phyloP scores from a whole-genome alignment of 2,113 vertebrate genomes.

The Manacus vitellinus region DNA sequence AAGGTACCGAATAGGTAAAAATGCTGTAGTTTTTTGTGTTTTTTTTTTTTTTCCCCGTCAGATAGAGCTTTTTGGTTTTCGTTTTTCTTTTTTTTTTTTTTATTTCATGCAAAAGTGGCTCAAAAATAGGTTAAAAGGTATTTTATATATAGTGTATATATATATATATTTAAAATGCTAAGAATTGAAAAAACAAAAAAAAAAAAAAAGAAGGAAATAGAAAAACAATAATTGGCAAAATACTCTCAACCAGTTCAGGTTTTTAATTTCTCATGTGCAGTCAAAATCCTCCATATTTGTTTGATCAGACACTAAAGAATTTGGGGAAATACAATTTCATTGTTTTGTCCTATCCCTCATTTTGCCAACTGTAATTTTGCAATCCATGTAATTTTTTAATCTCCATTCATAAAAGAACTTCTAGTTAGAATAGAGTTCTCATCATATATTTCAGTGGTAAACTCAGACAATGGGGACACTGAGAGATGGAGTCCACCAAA shows the following conservation, averaged over 20 bases:
- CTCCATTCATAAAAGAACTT: not conserved
- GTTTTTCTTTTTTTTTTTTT: not conserved
- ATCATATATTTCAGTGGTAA: not conserved
- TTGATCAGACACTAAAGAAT: not conserved
- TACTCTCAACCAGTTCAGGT: fast-evolving
- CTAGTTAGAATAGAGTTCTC: not conserved
- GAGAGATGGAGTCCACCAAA: not conserved
- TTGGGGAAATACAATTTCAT: not conserved
- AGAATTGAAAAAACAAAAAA: not conserved
- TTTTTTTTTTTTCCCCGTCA: not conserved
- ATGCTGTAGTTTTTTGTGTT: fast-evolving
- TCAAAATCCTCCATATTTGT: not conserved
- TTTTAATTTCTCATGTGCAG: not conserved
- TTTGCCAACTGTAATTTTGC: fast-evolving
- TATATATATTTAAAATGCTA: fast-evolving
- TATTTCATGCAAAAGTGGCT: not conserved
- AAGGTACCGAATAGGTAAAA: not conserved
- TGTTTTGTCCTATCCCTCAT: not conserved
- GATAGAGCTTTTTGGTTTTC: not conserved
- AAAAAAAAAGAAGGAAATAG: not conserved
- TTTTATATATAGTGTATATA: fast-evolving
- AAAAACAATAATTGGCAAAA: not conserved
- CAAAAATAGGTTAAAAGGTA: not conserved
- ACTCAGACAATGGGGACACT: not conserved
- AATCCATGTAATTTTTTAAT: not conserved